Percentiles rank a stretch among this genome's conserved stretches.
phyloP scores from a whole-genome alignment of 2,888 invertebrate genomes.

The Heteromurus nitidus region DNA sequence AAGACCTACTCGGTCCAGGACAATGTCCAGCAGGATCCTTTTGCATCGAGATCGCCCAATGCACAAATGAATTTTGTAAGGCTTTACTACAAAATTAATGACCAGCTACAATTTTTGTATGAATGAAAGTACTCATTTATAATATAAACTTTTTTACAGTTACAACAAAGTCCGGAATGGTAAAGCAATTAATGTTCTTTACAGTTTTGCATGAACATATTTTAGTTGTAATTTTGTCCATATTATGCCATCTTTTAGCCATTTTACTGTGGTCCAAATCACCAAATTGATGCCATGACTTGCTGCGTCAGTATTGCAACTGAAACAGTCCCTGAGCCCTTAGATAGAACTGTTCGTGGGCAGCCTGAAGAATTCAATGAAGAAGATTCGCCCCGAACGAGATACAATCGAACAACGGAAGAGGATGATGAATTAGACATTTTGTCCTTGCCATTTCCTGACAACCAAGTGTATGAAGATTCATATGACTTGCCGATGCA shows the following conservation, averaged over 20 bases:
- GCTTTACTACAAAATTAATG: background rate
- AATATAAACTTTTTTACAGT: slow-evolving; percentile 27
- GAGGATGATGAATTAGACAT: slow-evolving; percentile 42
- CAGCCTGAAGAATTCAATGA: background rate
- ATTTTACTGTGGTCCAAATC: slow-evolving; percentile 61
- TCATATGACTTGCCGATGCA: background rate
- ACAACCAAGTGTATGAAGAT: slow-evolving; percentile 13
- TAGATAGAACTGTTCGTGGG: background rate
- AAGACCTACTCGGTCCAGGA: slow-evolving; percentile 40
- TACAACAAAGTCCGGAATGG: slow-evolving; percentile 40
- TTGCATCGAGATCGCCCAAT: slow-evolving; percentile 36
- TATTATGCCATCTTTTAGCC: slow-evolving; percentile 29
- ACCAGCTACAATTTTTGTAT: too few relatives aligned
- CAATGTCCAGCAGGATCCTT: slow-evolving; percentile 32
- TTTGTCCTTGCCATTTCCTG: slow-evolving; percentile 16
- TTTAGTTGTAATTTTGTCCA: background rate
- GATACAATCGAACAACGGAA: background rate
- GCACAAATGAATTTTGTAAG: slow-evolving; percentile 46
- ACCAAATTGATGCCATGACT: slow-evolving; percentile 54
- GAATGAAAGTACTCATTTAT: background rate
- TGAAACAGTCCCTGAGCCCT: background rate
- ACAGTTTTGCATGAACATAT: background rate
- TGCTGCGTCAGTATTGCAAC: slow-evolving; percentile 40
- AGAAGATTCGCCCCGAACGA: background rate
- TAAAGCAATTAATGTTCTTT: slow-evolving; percentile 5